A percentile compares a stretch with the other conserved stretches of the same genome.
phyloP scores from a whole-genome alignment of 1,140 invertebrate species.

The Melipona quadrifasciata region DNA sequence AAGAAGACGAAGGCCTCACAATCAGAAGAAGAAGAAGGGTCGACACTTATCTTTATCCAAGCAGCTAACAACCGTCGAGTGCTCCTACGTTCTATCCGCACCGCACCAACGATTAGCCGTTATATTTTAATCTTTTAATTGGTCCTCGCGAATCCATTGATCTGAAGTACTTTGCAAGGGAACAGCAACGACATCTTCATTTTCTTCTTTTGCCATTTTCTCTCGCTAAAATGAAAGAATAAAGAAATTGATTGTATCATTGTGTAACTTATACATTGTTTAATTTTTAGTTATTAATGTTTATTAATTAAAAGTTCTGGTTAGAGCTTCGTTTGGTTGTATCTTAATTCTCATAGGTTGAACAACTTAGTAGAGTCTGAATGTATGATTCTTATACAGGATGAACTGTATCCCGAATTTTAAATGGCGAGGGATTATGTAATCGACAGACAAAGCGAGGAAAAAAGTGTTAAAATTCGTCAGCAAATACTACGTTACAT shows the following conservation, averaged over 20 bases:
- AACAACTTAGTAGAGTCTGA: too few relatives aligned
- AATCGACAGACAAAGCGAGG: too few relatives aligned
- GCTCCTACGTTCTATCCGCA: conserved; percentile 14
- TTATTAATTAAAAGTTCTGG: background rate
- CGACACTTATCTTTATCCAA: conserved; percentile 70
- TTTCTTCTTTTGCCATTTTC: background rate
- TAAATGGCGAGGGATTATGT: too few relatives aligned
- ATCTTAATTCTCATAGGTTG: background rate
- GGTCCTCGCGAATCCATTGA: background rate
- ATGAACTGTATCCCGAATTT: too few relatives aligned
- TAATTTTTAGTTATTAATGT: background rate
- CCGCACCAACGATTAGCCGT: conserved; percentile 43
- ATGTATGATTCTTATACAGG: too few relatives aligned
- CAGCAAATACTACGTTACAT: too few relatives aligned
- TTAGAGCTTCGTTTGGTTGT: background rate
- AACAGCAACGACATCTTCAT: too few relatives aligned
- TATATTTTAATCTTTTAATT: conserved; percentile 57
- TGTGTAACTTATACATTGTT: background rate
- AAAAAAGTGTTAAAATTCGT: too few relatives aligned
- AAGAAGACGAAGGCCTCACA: conserved; percentile 57
- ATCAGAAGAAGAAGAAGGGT: conserved; percentile 55
- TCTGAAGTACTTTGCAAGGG: background rate
- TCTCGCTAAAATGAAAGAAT: background rate
- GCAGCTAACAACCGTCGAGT: conserved; percentile 57
- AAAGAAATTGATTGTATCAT: too few relatives aligned